Evolutionary conservation across 2,797 vertebrate species (phyloP), one percentile per base, ranked within the genome.

Genomic region (Streptopelia turtur): DNA sequence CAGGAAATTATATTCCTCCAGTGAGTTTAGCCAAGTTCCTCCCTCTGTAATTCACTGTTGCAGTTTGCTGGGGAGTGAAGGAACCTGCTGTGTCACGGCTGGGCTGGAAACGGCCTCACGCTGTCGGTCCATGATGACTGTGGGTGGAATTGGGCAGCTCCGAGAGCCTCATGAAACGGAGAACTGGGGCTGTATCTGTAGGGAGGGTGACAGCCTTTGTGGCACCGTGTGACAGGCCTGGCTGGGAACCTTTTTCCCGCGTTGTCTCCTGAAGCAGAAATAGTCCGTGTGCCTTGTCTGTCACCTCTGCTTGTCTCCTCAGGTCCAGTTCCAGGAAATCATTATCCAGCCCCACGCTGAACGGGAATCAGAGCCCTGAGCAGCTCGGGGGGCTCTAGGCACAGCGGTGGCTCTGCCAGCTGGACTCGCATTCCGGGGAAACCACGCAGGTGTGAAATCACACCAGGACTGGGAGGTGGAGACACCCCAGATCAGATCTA

Each of bases 311-410:
- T 78, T 55, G 20, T 57, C 13, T 63, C 70, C 50, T 60, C 71
- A 90, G 85, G 89, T 93, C 88, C 41, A 80, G 8, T 21, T 52
- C 89, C 77, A 95, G 94, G 70, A 97, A 97, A 7, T 75, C 97
- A 0, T 13, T 96, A 31, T 90, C 93, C 0, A 92, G 87, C 63
- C 94, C 78, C 1, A 49, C 95, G 0, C 41, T 94, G 81, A 97
- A 97, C 0, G 93, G 96, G 30, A 96, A 95, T 8, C 97, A 97
- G 90, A 94, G 88, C 83, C 94, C 90, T 0, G 96, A 97, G 1
- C 96, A 96, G 66, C 84, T 95, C 0, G 94, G 27, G 0, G 76
- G 96, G 64, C 87, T 96, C 39, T 97, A 98, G 88, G 89, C 96
- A 7, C 96, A 94, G 94, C 28, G 2, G 10, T 12, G 71, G 47